phyloP scores from a whole-genome alignment of 2,888 invertebrate genomes.

The Lagria hirta region DNA sequence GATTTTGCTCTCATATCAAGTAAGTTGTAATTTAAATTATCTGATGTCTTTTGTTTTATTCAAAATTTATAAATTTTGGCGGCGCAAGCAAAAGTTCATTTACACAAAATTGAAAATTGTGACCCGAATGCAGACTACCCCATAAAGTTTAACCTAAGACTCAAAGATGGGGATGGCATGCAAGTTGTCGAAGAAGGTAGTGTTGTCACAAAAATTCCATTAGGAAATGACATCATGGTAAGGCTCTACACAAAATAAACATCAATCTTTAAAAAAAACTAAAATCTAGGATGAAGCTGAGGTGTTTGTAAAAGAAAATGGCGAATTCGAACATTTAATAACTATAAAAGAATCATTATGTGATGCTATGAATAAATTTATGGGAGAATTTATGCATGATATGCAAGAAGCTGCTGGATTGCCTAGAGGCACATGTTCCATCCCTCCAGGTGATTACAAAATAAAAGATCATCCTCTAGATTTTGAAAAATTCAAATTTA shows the following conservation, averaged over 20 bases:
- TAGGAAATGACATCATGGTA: constrained; percentile 35
- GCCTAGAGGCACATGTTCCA: constrained; percentile 31
- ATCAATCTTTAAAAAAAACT: no score
- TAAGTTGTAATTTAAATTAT: constrained; percentile 5
- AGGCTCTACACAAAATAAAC: no score
- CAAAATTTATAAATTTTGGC: constrained; percentile 6
- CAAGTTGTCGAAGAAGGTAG: constrained; percentile 30
- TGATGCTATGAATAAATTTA: constrained; percentile 26
- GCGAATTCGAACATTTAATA: constrained; percentile 29
- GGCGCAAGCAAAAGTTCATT: constrained; percentile 19
- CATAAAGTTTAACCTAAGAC: constrained; percentile 23
- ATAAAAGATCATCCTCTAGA: constrained; percentile 32
- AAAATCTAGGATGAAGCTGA: constrained; percentile 26
- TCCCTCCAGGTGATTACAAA: constrained; percentile 34
- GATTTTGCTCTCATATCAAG: constrained; percentile 4
- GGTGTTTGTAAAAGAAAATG: constrained; percentile 29
- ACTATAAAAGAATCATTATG: constrained; percentile 31
- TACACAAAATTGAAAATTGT: constrained; percentile 32
- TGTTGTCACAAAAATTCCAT: constrained; percentile 30
- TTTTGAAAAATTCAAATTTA: constrained; percentile 33
- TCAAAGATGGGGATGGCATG: constrained; percentile 25
- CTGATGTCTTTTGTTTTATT: background rate
- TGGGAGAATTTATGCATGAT: constrained; percentile 34
- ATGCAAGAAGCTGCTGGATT: constrained; percentile 35
- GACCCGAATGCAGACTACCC: constrained; percentile 30